Base-by-base conservation (phyloP, 1,140 invertebrate genomes). In the Caenorhabditis briggsae region DNA sequence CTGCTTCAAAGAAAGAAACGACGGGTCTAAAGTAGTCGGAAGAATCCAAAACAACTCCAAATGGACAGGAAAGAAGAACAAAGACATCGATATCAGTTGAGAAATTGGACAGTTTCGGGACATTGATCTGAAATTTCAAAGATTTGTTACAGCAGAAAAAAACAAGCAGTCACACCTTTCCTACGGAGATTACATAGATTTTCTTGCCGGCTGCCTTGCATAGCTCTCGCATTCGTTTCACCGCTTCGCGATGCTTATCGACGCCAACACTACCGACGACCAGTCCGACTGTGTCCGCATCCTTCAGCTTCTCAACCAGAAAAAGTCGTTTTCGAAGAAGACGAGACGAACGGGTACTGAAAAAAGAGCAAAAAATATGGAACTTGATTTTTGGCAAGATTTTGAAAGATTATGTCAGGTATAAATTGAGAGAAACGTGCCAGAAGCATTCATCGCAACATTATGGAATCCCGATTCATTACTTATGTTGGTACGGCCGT, bases 61-160 rank as follows among this genome's bases (percentile, higher is more conserved):
- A 89, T 14, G 89, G 89, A 56, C 89, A 89, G 5, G 88, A 89
- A 3, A 89, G 50, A 3, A 89, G 84, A n/a, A 89, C 89, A 64
- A 89, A 89, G 18, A 85, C 74, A 33, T 89, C 89, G 20, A 89
- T 85, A 46, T 89, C 88, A 7, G 89, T 50, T 6, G 89, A 78
- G 56, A 89, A 89, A 74, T 89, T 89, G 14, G 88, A 59, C 23
- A 89, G 58, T 55, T 89, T 89, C 16, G 89, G 55, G 5, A 89
- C 89, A 56, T 89, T 89, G 14, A 88, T 58, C 88, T 88, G 56
- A 82, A 85, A 48, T 55, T 74, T 14, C 18, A 7, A 20, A 20
- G 2, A 53, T 16, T 25, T 48, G n/a, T 9, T 23, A 5, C 14
- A 20, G 12, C 5, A 12, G 5, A 33, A 33, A 1, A 33, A 33